phyloP scores from a whole-genome alignment of 2,113 vertebrate species.

The Acinonyx jubatus region DNA sequence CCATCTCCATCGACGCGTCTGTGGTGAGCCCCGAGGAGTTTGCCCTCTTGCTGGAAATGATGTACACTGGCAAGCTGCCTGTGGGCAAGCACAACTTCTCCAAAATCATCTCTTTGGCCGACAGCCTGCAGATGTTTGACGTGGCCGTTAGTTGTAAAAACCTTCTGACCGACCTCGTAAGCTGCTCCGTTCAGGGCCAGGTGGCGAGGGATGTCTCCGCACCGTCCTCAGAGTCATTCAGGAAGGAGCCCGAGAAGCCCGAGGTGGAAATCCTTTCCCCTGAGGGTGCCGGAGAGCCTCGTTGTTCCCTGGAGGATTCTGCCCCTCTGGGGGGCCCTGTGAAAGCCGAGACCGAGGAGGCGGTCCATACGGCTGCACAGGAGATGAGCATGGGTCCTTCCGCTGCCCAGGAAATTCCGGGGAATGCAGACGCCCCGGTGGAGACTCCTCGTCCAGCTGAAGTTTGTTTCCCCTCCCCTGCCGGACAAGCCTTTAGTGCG shows the following conservation, averaged over 20 bases:
- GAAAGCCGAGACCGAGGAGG: conserved; percentile 53
- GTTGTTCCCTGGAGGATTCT: not conserved
- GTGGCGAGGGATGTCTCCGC: conserved; percentile 57
- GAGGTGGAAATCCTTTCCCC: conserved; percentile 48
- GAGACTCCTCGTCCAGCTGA: not conserved
- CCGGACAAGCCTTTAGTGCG: not conserved
- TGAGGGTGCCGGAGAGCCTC: not conserved
- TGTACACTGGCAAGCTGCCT: conserved; percentile 91
- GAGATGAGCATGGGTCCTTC: not conserved
- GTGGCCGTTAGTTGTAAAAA: conserved; percentile 92
- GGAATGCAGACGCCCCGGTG: accelerated
- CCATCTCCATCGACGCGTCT: conserved; percentile 88
- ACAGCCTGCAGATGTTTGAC: conserved; percentile 96
- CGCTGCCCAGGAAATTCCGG: not conserved
- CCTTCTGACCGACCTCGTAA: conserved; percentile 88
- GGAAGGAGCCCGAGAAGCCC: conserved; percentile 38
- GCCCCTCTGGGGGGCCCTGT: not conserved
- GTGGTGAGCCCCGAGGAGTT: conserved; percentile 92
- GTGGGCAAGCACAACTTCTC: conserved; percentile 92
- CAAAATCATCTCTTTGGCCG: conserved; percentile 89
- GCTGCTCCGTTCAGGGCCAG: conserved; percentile 74
- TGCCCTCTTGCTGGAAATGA: conserved; percentile 90
- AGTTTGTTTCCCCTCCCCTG: not conserved
- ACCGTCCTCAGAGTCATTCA: conserved; percentile 41
- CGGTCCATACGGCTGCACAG: not conserved